Evolutionary conservation across 2,888 invertebrate species (phyloP).

Genomic region (Ischnura elegans): DNA sequence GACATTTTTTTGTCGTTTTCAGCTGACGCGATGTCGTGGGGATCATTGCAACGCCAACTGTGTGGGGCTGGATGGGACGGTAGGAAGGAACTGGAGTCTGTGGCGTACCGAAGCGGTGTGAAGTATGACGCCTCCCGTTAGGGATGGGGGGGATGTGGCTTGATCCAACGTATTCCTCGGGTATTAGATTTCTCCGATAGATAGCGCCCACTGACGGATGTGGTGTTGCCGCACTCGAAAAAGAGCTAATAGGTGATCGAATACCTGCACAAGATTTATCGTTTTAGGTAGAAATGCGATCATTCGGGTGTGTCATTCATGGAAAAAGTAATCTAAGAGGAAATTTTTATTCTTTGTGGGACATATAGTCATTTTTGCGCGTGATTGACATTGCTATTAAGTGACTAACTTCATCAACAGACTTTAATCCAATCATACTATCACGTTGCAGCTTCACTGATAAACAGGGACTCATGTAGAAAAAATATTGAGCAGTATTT

Average conservation of each 20-base stretch:
- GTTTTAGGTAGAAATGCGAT: not conserved
- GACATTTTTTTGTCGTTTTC: not conserved
- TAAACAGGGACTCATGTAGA: no score
- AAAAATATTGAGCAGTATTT: no score
- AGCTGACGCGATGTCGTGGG: slow-evolving; percentile 14
- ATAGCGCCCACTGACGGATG: not conserved
- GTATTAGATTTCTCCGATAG: not conserved
- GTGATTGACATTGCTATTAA: no score
- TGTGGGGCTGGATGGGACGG: not conserved
- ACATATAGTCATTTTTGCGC: no score
- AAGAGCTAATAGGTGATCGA: slow-evolving; percentile 8
- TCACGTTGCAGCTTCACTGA: no score
- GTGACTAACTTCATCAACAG: no score
- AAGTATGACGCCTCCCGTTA: no score
- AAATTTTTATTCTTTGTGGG: not conserved
- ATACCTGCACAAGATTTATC: not conserved
- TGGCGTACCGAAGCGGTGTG: not conserved
- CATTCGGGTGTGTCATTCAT: not conserved
- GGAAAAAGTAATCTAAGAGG: not conserved
- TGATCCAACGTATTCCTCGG: not conserved
- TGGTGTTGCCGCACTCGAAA: not conserved
- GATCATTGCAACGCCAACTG: not conserved
- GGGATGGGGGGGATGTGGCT: not conserved
- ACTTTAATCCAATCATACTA: no score
- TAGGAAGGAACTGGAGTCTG: not conserved